Percentiles rank a stretch among this genome's conserved stretches.
phyloP scores from a whole-genome alignment of 2,888 invertebrate species.

The Melieria omissa region DNA sequence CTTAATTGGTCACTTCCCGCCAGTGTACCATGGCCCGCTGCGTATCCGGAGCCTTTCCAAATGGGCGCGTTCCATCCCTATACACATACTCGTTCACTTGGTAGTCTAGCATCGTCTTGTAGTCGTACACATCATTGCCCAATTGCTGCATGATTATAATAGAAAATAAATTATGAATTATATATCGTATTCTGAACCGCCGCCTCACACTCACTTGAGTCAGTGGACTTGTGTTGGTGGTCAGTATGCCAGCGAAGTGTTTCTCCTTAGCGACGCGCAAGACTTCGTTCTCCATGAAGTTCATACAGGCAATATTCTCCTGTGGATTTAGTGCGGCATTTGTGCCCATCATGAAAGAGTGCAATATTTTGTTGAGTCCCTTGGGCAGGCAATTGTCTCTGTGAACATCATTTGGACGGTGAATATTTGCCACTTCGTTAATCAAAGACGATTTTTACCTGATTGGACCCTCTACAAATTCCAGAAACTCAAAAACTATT shows the following conservation, averaged over 20 bases:
- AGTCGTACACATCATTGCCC: conserved; percentile 81
- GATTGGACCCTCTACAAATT: conserved; percentile 79
- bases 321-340: conserved; percentile 73
- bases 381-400: conserved; percentile 73
- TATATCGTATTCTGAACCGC: not conserved
- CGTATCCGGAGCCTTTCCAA: conserved; percentile 79
- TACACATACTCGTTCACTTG: conserved; percentile 84
- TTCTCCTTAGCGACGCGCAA: conserved; percentile 74
- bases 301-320: conserved; percentile 83
- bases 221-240: conserved; percentile 88
- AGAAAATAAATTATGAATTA: not conserved
- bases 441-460: conserved; percentile 66
- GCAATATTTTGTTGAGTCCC: conserved; percentile 77
- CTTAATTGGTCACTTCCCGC: conserved; percentile 68
- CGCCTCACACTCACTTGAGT: conserved; percentile 74
- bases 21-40: conserved; percentile 84
- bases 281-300: conserved; percentile 81
- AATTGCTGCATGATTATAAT: conserved; percentile 74
- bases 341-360: conserved; percentile 91
- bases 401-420: conserved; percentile 23
- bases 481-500: conserved; percentile 82
- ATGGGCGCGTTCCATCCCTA: conserved; percentile 78
- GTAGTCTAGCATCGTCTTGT: conserved; percentile 79
- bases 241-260: conserved; percentile 80
- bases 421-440: conserved; percentile 5